Base-by-base conservation (phyloP, 2,797 vertebrate genomes). In the Phaenicophaeus curvirostris region DNA sequence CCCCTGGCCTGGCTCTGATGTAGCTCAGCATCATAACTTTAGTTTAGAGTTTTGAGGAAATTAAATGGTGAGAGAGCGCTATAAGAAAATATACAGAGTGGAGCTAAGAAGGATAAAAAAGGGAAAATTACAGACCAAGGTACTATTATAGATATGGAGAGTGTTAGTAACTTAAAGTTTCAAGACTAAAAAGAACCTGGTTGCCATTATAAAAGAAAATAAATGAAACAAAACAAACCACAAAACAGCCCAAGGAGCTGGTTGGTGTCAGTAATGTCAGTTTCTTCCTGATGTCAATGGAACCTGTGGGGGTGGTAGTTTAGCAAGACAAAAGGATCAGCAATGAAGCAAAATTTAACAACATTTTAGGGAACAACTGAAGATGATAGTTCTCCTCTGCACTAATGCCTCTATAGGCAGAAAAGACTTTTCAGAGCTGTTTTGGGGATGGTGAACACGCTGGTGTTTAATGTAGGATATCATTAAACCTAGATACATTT, bases 131-230 rank as follows among this genome's bases (percentile, higher is more conserved):
- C 14, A 48, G 33, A 7, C 28, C 66, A 16, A 54, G 17, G 21
- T 23, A 42, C 2, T 2, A 21, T 39, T 76, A 48, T 6, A 25
- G 23, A 33, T 15, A n/a, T 0, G 0, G 9, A 16, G 8, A 61
- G 13, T 24, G 3, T 59, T 66, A 37, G 6, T 37, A 57, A 3
- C 28, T 74, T 51, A 63, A 87, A 69, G 8, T 31, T 31, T 91
- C 28, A 63, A 37, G 53, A 59, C 33, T 9, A 93, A 66, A 74
- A 37, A 37, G 14, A 61, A 31, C 7, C 24, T 59, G 8, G 0
- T 25, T 73, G 15, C 25, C 37, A 39, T 69, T 28, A n/a, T 77
- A 51, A 33, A 28, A 48, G 2, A 11, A 41, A 50, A 77, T 46
- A 33, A 44, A 44, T 18, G 19, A 48, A 3, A 11, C 44, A 54